phyloP scores from a whole-genome alignment of 2,888 invertebrate genomes.

The Synanthedon formicaeformis region DNA sequence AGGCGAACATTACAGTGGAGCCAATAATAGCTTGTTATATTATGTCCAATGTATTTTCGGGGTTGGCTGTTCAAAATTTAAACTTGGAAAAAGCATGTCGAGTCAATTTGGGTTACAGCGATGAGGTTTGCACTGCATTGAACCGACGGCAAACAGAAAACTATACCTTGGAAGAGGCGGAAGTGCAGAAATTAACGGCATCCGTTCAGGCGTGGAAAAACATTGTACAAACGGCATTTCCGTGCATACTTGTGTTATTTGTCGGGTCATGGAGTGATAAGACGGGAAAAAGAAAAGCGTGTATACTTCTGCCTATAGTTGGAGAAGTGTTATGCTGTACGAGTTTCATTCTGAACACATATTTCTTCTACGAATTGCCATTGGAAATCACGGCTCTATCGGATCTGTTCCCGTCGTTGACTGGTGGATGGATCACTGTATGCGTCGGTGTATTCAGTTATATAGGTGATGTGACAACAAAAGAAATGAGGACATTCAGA shows the following conservation, averaged over 20 bases:
- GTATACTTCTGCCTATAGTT: conserved; percentile 68
- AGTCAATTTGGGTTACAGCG: conserved; percentile 81
- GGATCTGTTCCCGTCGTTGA: conserved; percentile 67
- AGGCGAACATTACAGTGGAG: conserved; percentile 75
- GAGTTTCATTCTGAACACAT: conserved; percentile 67
- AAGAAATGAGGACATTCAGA: conserved; percentile 72
- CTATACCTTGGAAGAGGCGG: conserved; percentile 74
- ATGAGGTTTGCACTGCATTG: conserved; percentile 80
- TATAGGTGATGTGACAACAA: conserved; percentile 71
- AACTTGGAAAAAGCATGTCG: conserved; percentile 88
- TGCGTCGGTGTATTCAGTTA: conserved; percentile 74
- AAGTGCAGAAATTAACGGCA: conserved; percentile 72
- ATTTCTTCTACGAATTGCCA: conserved; percentile 70
- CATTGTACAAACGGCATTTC: conserved; percentile 67
- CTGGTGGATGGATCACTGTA: conserved; percentile 72
- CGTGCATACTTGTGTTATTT: conserved; percentile 68
- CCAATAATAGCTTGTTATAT: conserved; percentile 77
- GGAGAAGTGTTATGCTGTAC: conserved; percentile 67
- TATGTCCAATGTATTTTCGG: conserved; percentile 77
- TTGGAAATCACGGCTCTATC: conserved; percentile 68
- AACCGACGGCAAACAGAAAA: conserved; percentile 79
- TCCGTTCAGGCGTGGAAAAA: conserved; percentile 71
- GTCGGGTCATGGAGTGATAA: conserved; percentile 75
- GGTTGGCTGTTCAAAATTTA: conserved; percentile 84
- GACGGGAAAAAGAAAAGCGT: conserved; percentile 68